Evolutionary conservation across 2,888 invertebrate species (phyloP).

Genomic region (Pachydiplax longipennis): DNA sequence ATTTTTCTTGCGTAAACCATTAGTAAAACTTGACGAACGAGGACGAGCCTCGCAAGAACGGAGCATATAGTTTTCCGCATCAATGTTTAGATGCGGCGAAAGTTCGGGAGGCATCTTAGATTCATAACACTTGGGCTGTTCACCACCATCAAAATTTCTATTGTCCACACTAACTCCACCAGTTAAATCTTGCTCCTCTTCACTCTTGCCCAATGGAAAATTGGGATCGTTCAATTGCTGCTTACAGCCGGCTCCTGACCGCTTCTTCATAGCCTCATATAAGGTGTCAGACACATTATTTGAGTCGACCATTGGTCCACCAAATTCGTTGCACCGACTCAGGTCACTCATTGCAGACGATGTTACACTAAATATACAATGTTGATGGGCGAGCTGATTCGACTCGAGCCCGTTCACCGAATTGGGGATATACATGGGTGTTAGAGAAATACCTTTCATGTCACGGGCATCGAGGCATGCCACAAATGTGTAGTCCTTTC

Average conservation of each 20-base stretch:
- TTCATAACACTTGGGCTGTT: slow-evolving; percentile 49
- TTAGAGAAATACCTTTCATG: slow-evolving; percentile 22
- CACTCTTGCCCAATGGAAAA: slow-evolving; percentile 48
- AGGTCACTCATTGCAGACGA: slow-evolving; percentile 30
- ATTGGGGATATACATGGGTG: slow-evolving; percentile 37
- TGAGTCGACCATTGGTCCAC: not conserved
- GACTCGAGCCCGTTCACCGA: slow-evolving; percentile 38
- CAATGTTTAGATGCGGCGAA: slow-evolving; percentile 59
- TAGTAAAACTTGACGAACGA: slow-evolving; percentile 53
- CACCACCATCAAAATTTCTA: slow-evolving; percentile 49
- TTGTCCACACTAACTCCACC: slow-evolving; percentile 51
- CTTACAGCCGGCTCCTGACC: slow-evolving; percentile 14
- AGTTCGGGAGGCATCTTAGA: slow-evolving; percentile 51
- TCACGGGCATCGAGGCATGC: slow-evolving; percentile 12
- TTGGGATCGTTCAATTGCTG: slow-evolving; percentile 48
- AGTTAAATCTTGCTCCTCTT: slow-evolving; percentile 48
- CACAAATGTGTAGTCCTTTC: not conserved
- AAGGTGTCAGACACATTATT: not conserved
- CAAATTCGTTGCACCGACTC: slow-evolving; percentile 23
- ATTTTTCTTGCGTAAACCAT: slow-evolving; percentile 47
- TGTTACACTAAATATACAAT: not conserved
- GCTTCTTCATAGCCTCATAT: slow-evolving; percentile 27
- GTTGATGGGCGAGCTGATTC: slow-evolving; percentile 37
- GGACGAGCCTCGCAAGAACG: slow-evolving; percentile 56
- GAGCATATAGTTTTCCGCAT: slow-evolving; percentile 65